phyloP scores from a whole-genome alignment of 2,888 invertebrate species.

The Tetropium fuscum region DNA sequence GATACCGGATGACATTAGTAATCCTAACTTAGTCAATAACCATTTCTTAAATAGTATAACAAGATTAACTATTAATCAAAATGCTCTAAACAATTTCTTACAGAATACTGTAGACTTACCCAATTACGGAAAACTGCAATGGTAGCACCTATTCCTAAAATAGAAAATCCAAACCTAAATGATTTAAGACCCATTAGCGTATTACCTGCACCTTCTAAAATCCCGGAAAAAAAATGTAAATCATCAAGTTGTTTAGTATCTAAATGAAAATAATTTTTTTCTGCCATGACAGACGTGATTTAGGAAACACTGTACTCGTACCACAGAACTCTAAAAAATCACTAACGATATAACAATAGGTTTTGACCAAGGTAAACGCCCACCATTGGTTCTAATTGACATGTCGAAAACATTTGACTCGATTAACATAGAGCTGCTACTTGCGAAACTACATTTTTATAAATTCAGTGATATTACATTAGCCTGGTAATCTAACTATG shows the following conservation, averaged over 20 bases:
- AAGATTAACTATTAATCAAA: neutral
- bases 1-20: neutral
- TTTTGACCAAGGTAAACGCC: neutral
- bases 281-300: too few relatives aligned
- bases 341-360: neutral
- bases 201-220: neutral
- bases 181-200: neutral
- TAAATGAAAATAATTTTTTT: too few relatives aligned
- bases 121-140: too few relatives aligned
- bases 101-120: too few relatives aligned
- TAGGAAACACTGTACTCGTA: too few relatives aligned
- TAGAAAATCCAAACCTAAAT: too few relatives aligned
- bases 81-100: neutral
- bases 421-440: neutral
- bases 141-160: too few relatives aligned
- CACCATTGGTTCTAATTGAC: neutral
- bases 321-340: neutral
- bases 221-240: neutral
- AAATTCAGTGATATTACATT: too few relatives aligned
- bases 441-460: neutral
- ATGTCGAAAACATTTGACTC: constrained; percentile 1
- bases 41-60: neutral
- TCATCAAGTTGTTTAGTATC: neutral
- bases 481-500: too few relatives aligned
- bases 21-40: neutral